Percentiles rank a stretch among this genome's conserved stretches.
phyloP scores from a whole-genome alignment of 2,888 invertebrate species.

The Yponomeuta malinellus region DNA sequence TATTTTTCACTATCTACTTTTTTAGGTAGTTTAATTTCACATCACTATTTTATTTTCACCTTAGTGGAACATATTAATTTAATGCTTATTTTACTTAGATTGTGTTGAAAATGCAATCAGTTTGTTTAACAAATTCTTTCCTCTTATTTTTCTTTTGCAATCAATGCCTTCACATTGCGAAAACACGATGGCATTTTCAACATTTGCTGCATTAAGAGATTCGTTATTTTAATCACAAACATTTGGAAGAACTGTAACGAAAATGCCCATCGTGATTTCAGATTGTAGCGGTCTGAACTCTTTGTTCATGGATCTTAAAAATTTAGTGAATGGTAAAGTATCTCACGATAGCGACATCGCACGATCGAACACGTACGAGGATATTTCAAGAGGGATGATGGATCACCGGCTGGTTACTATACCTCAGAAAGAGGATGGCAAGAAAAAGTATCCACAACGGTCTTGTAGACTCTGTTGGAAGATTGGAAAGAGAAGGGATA shows the following conservation, averaged over 20 bases:
- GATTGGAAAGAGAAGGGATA: slow-evolving; percentile 65
- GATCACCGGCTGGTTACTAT: slow-evolving; percentile 67
- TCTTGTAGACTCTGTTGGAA: slow-evolving; percentile 73
- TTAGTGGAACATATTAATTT: background rate
- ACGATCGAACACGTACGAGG: slow-evolving; percentile 49
- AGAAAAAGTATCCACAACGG: slow-evolving; percentile 71
- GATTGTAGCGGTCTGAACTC: slow-evolving; percentile 68
- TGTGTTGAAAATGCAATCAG: slow-evolving; percentile 75
- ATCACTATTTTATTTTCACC: background rate
- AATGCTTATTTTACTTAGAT: slow-evolving; percentile 32
- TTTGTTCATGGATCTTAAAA: slow-evolving; percentile 70
- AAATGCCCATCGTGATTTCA: slow-evolving; percentile 76
- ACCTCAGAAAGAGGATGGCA: slow-evolving; percentile 73
- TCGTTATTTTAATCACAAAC: slow-evolving; percentile 24
- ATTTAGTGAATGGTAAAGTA: slow-evolving; percentile 68
- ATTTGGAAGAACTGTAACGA: slow-evolving; percentile 35
- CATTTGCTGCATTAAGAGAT: slow-evolving; percentile 38
- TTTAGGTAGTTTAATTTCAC: background rate
- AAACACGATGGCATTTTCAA: slow-evolving; percentile 77
- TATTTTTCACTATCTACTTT: slow-evolving; percentile 23
- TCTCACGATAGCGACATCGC: slow-evolving; percentile 48
- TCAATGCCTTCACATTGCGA: slow-evolving; percentile 50
- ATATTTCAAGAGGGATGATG: slow-evolving; percentile 43
- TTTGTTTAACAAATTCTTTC: slow-evolving; percentile 42
- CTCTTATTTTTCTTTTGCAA: slow-evolving; percentile 51